A percentile compares a stretch with the other conserved stretches of the same genome.
Conservation (phyloP, 2,113 vertebrate species). For the Apodemus sylvaticus region DNA sequence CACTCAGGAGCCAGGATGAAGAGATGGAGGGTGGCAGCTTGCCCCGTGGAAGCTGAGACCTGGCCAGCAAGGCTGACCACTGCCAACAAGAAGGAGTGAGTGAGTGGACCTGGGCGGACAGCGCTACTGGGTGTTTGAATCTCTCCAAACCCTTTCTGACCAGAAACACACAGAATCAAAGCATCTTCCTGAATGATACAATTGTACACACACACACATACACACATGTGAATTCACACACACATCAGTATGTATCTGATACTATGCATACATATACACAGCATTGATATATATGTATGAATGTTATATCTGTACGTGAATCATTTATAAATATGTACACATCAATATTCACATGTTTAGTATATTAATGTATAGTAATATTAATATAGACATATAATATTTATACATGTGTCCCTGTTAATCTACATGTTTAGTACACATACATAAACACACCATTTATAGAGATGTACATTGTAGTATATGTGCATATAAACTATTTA, state of each 20-base stretch:
- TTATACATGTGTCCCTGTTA: background rate
- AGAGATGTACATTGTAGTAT: background rate
- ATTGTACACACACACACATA: background rate
- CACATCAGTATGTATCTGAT: background rate
- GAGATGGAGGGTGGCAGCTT: background rate
- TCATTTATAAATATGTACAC: background rate
- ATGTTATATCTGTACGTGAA: background rate
- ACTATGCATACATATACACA: background rate
- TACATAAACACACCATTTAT: background rate
- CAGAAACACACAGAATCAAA: background rate
- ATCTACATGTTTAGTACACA: background rate
- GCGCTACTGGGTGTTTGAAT: background rate
- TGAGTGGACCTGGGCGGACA: background rate
- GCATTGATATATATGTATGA: background rate
- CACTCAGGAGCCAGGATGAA: too few species aligned
- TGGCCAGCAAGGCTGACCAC: accelerated
- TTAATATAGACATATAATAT: background rate
- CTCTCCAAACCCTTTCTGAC: background rate
- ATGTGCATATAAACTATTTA: background rate
- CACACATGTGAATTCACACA: background rate
- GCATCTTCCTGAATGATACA: background rate
- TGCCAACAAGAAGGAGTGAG: background rate
- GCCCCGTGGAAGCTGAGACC: background rate
- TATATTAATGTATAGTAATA: background rate
- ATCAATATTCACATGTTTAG: background rate